A percentile compares a stretch with the other conserved stretches of the same genome.
Conservation (phyloP, 2,888 invertebrate species). For the Eupithecia centaureata region DNA sequence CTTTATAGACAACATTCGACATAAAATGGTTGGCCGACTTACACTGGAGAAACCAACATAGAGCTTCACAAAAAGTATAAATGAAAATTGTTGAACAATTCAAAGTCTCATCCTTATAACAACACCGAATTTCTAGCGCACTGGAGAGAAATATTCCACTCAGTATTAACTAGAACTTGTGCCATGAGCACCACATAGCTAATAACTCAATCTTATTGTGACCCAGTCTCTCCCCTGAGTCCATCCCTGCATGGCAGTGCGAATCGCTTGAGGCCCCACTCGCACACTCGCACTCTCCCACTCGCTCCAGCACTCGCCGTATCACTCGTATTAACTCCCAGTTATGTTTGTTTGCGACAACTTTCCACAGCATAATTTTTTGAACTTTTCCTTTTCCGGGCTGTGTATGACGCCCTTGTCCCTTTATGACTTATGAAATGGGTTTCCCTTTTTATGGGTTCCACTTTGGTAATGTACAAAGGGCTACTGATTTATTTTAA, state of each 20-base stretch:
- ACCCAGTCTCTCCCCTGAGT: background rate
- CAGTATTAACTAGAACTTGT: background rate
- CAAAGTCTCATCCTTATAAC: background rate
- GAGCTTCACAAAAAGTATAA: no score
- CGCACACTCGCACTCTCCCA: slow-evolving; percentile 33
- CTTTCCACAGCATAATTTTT: slow-evolving; percentile 40
- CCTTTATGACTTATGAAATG: slow-evolving; percentile 32
- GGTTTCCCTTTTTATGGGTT: slow-evolving; percentile 16
- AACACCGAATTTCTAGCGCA: no score
- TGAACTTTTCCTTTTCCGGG: slow-evolving; percentile 31
- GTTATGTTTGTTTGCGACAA: slow-evolving; percentile 41
- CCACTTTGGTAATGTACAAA: slow-evolving; percentile 12
- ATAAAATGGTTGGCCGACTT: no score
- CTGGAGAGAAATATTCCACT: background rate
- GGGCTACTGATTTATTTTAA: slow-evolving; percentile 1
- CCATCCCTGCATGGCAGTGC: background rate
- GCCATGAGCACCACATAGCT: background rate
- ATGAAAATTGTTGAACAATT: background rate
- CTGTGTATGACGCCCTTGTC: slow-evolving; percentile 27
- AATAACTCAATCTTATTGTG: background rate
- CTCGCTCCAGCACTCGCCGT: slow-evolving; percentile 3
- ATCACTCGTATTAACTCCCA: slow-evolving; percentile 35
- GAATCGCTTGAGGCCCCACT: slow-evolving; percentile 17
- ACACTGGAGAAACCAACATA: no score
- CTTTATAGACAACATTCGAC: no score